Base-by-base conservation (phyloP, 2,888 invertebrate genomes). In the Tiliacea citrago region DNA sequence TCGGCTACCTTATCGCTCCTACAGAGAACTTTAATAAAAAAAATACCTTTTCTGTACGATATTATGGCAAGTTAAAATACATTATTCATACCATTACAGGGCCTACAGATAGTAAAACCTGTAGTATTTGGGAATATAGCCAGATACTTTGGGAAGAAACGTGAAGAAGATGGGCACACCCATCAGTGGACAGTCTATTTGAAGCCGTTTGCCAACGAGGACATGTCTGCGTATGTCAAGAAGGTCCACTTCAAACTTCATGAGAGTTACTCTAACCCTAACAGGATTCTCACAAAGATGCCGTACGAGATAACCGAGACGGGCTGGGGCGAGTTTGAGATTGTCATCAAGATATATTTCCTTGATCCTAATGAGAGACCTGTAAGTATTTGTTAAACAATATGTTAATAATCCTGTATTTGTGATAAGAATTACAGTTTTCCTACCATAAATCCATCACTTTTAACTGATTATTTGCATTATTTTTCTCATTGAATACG, bases 291-390 rank as follows among this genome's bases (percentile, higher is more conserved):
- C 0, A 98, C 98, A 0, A 99, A 99, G 92, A 99, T 99, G 1
- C 99, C 99, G 0, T 99, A 99, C 91, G 99, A 99, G 96, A 97
- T 99, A 8, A 99, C 98, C 0, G 99, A 99, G 95, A 99, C 99
- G 0, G 99, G 99, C 3, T 99, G 99, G 99, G 99, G 99, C 84
- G 99, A 99, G 96, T 99, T 99, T 93, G 99, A 99, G 95, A 98
- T 99, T 84, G 98, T 99, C 49, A 99, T 99, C 73, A 99, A 99
- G 93, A 98, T 99, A 81, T 99, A 99, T 94, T 99, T 99, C 90
- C 98, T 98, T 90, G 99, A 99, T 96, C 98, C 99, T 1, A 99
- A 99, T 90, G 99, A 99, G 94, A 97, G 98, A 91, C 98, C 99
- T 39, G 99, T 99, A 94, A 97, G 97, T 97, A 80, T 45, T 60